These are phyloP conservation scores for Dasyornis broadbenti DNA, from an alignment of 2,113 vertebrate species.

Conservation along the genomic window DNA sequence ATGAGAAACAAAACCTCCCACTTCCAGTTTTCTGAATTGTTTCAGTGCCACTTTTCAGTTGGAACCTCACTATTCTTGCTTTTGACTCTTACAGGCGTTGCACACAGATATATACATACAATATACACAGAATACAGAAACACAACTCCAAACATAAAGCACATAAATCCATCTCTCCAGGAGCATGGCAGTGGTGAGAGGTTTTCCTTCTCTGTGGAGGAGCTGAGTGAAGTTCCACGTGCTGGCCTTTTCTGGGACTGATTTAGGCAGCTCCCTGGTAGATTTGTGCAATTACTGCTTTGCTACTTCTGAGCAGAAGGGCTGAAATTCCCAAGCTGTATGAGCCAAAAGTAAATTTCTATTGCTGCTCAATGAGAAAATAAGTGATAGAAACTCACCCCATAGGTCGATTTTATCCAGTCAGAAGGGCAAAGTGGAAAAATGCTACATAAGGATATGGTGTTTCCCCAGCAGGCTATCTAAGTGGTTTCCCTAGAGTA, in stretches of 20 bases:
- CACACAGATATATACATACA: background rate
- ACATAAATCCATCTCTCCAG: background rate
- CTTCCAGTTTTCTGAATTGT: background rate
- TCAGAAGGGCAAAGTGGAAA: background rate
- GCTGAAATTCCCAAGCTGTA: background rate
- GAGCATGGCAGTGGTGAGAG: background rate
- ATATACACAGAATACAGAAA: background rate
- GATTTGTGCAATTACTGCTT: background rate
- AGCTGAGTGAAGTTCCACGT: background rate
- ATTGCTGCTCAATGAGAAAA: background rate
- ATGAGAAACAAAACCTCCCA: background rate
- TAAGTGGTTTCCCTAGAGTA: background rate
- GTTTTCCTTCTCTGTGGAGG: background rate
- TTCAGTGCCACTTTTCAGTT: background rate
- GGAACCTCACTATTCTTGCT: background rate
- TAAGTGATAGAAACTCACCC: background rate
- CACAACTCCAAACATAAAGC: background rate
- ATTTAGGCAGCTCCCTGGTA: background rate
- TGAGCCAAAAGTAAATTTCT: background rate
- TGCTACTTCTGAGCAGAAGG: background rate
- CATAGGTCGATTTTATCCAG: background rate
- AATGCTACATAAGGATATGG: rapidly evolving
- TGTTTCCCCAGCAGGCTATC: background rate
- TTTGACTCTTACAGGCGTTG: background rate
- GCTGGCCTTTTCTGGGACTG: background rate